Evolutionary conservation across 2,797 vertebrate genomes (phyloP).

Genomic region (Epinephelus awoara): DNA sequence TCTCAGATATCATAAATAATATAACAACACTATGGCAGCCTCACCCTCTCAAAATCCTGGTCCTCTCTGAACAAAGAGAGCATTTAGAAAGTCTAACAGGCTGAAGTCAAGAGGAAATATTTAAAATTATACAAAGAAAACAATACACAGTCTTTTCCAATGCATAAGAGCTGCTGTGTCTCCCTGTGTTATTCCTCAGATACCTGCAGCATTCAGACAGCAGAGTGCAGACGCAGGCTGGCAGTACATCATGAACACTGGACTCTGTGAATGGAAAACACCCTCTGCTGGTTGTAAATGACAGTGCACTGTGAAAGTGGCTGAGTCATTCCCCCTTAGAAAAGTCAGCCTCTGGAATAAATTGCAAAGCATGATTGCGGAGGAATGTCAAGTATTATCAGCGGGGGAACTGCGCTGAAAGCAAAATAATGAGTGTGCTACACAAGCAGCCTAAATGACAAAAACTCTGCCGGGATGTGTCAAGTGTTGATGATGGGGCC

Average conservation of each 20-base stretch:
- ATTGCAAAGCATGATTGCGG: conserved; percentile 13
- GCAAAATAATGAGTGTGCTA: conserved; percentile 27
- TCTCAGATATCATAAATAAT: conserved; percentile 62
- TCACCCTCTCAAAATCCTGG: conserved; percentile 11
- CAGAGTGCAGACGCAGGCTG: conserved; percentile 60
- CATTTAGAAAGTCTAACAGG: background rate
- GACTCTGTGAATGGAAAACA: conserved; percentile 19
- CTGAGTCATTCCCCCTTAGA: conserved; percentile 79
- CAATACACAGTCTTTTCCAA: background rate
- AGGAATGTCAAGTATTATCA: conserved; percentile 11
- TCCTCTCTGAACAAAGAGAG: background rate
- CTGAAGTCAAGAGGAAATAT: background rate
- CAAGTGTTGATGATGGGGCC: conserved; percentile 1
- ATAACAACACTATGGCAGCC: conserved; percentile 26
- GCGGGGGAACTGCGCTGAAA: background rate
- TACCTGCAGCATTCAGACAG: conserved; percentile 65
- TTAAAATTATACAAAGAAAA: conserved; percentile 9
- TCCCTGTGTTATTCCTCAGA: conserved; percentile 13
- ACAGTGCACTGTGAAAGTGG: conserved; percentile 65
- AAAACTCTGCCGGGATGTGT: conserved; percentile 1
- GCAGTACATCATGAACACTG: background rate
- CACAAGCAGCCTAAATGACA: conserved; percentile 4
- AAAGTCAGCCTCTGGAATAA: conserved; percentile 32
- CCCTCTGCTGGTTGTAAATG: conserved; percentile 72
- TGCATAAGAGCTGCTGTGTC: background rate